These are phyloP conservation scores for Podarcis raffonei DNA, from an alignment of 2,113 vertebrate genomes.

Conservation along the genomic window DNA sequence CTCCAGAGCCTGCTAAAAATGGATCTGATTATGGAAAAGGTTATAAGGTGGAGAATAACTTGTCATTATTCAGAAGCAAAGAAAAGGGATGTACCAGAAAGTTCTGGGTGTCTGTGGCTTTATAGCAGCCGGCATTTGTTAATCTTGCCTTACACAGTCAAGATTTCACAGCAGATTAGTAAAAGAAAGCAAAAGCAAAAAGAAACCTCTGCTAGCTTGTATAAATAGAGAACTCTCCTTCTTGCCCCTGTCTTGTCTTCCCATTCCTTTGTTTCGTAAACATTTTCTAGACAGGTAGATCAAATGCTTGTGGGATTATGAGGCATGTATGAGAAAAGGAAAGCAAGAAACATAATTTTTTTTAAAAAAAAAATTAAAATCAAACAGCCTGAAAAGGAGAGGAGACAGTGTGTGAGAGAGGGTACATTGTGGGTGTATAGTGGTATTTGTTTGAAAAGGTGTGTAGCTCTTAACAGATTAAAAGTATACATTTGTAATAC, in stretches of 20 bases:
- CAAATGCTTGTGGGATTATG: not conserved
- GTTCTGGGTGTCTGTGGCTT: not conserved
- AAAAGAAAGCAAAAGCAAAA: not conserved
- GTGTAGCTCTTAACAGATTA: not conserved
- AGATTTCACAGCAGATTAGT: not conserved
- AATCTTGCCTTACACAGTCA: not conserved
- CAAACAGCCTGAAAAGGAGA: not conserved
- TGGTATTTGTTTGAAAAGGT: not conserved
- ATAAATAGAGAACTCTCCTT: not conserved
- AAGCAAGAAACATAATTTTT: not conserved
- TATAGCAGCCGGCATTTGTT: not conserved
- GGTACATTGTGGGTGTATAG: not conserved
- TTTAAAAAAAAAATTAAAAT: not conserved
- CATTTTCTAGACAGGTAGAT: not conserved
- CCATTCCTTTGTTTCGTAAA: not conserved
- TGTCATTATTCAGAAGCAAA: not conserved
- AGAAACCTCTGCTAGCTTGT: not conserved
- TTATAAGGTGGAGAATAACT: not conserved
- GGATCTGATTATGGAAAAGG: not conserved
- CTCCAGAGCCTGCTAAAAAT: not conserved
- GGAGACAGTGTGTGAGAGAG: not conserved
- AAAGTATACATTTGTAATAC: not conserved
- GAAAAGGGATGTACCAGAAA: not conserved
- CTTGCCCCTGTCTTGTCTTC: not conserved
- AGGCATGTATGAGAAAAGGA: not conserved